Conservation (phyloP, 1,140 invertebrate genomes). For the Penaeus vannamei region DNA sequence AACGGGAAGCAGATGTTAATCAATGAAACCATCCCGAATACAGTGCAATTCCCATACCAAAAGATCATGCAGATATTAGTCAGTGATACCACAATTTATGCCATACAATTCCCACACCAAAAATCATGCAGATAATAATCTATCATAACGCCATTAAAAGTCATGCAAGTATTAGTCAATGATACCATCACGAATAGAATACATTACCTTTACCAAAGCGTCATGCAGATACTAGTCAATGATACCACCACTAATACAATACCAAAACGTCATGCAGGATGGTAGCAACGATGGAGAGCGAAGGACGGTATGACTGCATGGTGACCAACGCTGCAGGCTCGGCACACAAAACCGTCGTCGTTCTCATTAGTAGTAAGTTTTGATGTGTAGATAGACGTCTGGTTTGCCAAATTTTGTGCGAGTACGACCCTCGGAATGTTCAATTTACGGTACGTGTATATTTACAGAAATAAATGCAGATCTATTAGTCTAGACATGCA, state of each 20-base stretch:
- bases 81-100: no score
- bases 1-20: no score
- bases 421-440: not conserved
- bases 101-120: no score
- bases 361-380: slow-evolving; percentile 69
- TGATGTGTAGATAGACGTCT: no score
- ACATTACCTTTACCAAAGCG: no score
- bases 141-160: no score
- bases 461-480: slow-evolving; percentile 2
- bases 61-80: no score
- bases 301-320: slow-evolving; percentile 68
- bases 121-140: no score
- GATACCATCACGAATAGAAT: no score
- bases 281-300: slow-evolving; percentile 64
- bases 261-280: not conserved
- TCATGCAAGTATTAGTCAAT: not conserved
- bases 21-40: no score
- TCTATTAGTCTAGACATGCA: not conserved
- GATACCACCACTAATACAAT: no score
- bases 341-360: slow-evolving; percentile 69
- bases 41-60: no score
- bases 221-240: not conserved
- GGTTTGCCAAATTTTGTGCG: not conserved
- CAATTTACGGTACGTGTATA: not conserved
- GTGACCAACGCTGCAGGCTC: slow-evolving; percentile 72